Base-by-base conservation (phyloP, 2,888 invertebrate species). In the Lycophotia porphyrea region DNA sequence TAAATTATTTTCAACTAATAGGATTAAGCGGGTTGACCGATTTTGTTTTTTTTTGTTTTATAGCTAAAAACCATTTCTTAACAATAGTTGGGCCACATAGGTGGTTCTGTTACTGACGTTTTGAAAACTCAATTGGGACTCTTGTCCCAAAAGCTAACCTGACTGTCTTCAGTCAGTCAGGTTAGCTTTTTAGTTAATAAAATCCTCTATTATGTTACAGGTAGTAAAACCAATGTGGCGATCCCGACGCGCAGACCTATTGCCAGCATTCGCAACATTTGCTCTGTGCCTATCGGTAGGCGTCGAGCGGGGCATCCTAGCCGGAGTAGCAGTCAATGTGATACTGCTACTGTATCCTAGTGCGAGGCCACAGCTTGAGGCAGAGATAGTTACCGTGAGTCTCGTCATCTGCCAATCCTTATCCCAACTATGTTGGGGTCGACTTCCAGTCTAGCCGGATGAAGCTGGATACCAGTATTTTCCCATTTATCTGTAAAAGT, bases 161-260 rank as follows among this genome's bases (percentile, higher is more conserved):
- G n/a, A n/a, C n/a, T n/a, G n/a, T n/a, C n/a, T n/a, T n/a, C n/a
- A n/a, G n/a, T n/a, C n/a, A n/a, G n/a, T n/a, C n/a, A n/a, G n/a
- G n/a, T n/a, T n/a, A n/a, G n/a, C n/a, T n/a, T n/a, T n/a, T n/a
- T n/a, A n/a, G 39, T 39, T 39, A 9, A 39, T 5, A 36, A 36
- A 42, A 42, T 42, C 47, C 24, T 47, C 47, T 24, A 8, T 47
- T 47, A 24, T 47, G 8, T 71, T 75, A 0, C 88, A 97, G 97
- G 98, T 98, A 66, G 97, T 98, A 1, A 98, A 98, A 88, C 98
- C 98, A 0, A 98, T 98, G 97, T 98, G 98, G 98, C 97, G 97
- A 24, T 98, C 98, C 0, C 98, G 98, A 81, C 97, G 98, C 82
- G 99, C 99, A 85, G 96, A 98, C 83, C 92, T 98, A 5, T 97